Percentiles rank a stretch among this genome's conserved stretches.
Conservation (phyloP, 2,113 vertebrate species). For the Macheiramphus alcinus region DNA sequence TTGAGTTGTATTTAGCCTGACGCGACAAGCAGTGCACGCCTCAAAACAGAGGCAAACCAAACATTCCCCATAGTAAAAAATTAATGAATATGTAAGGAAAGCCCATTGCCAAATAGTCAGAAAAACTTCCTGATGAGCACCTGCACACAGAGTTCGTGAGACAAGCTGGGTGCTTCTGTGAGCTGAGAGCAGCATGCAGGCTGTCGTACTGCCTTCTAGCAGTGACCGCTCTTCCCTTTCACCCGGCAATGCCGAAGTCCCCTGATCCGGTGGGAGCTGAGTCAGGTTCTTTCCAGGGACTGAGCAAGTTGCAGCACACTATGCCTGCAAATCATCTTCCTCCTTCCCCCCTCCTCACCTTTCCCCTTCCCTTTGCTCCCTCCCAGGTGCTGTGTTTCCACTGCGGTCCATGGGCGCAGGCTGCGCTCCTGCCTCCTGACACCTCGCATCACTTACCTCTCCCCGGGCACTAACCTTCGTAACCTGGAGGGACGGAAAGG, state of each 20-base stretch:
- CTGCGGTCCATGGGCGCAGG: not conserved
- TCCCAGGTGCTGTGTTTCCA: not conserved
- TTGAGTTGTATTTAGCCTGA: not conserved
- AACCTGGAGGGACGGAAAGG: not conserved
- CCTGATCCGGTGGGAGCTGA: rapidly evolving
- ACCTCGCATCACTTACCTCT: not conserved
- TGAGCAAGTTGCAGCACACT: not conserved
- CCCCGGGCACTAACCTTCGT: not conserved
- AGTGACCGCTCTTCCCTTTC: not conserved
- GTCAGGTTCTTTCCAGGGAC: not conserved
- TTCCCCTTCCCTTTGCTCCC: not conserved
- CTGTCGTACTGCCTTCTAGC: rapidly evolving
- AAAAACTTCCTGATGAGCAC: not conserved
- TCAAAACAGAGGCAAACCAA: not conserved
- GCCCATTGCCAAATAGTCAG: not conserved
- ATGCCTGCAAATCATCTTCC: not conserved
- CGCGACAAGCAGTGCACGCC: not conserved
- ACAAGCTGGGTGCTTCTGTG: not conserved
- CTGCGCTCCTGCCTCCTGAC: not conserved
- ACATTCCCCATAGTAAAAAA: not conserved
- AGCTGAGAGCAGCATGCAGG: not conserved
- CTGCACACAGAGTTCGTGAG: not conserved
- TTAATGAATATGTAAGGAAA: not conserved
- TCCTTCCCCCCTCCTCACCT: not conserved
- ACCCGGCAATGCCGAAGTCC: not conserved